Conservation (phyloP, 2,888 invertebrate genomes). For the Poecilus cupreus region DNA sequence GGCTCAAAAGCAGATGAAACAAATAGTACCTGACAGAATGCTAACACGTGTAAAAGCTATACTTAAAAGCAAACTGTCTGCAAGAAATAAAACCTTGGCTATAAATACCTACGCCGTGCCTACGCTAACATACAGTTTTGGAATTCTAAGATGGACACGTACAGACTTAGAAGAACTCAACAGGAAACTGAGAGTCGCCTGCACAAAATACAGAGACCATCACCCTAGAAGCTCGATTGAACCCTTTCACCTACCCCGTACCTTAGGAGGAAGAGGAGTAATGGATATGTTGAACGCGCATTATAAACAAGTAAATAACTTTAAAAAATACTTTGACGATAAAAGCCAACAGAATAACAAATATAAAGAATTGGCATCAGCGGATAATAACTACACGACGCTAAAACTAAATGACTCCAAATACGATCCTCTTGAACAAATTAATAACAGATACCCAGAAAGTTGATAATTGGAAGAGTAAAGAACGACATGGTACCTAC, state of each 20-base stretch:
- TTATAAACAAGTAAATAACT: neutral
- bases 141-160: slow-evolving; percentile 58
- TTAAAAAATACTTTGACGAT: neutral
- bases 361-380: neutral
- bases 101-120: slow-evolving; percentile 60
- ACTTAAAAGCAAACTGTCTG: neutral
- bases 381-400: neutral
- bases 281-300: neutral
- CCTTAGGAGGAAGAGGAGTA: slow-evolving; percentile 30
- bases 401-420: neutral
- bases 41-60: neutral
- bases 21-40: neutral
- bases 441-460: slow-evolving; percentile 5
- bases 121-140: slow-evolving; percentile 59
- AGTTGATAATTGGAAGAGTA: slow-evolving; percentile 29
- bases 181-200: neutral
- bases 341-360: neutral
- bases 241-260: neutral
- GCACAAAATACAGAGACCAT: neutral
- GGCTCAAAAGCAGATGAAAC: slow-evolving; percentile 45
- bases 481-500: slow-evolving; percentile 59
- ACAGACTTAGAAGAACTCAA: slow-evolving; percentile 58
- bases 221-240: neutral
- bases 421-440: neutral
- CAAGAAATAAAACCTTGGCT: slow-evolving; percentile 33